Evolutionary conservation across 2,113 vertebrate species (phyloP).

Genomic region (Microcebus jonahi): DNA sequence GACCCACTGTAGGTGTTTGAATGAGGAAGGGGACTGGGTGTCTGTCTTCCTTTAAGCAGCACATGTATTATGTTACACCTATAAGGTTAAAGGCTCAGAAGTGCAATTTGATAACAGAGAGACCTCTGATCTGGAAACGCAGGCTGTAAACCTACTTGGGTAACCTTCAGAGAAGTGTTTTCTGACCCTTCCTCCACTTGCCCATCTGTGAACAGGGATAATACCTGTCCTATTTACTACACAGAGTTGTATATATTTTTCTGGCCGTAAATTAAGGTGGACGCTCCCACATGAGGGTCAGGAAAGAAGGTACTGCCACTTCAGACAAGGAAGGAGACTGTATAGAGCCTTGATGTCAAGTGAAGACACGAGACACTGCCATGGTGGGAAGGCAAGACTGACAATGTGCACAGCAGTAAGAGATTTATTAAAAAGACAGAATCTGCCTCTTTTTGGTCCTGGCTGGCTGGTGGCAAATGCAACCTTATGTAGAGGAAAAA

Average conservation of each 20-base stretch:
- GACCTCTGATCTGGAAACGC: background rate
- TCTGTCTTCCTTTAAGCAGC: background rate
- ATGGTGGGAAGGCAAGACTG: background rate
- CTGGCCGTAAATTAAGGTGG: background rate
- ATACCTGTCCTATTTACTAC: background rate
- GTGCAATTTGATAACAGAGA: background rate
- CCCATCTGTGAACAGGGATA: background rate
- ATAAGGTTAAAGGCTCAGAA: background rate
- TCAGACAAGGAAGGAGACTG: background rate
- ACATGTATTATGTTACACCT: background rate
- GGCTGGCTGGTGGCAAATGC: background rate
- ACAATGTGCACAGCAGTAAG: background rate
- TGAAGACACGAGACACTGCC: background rate
- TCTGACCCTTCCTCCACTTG: background rate
- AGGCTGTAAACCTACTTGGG: background rate
- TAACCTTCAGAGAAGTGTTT: background rate
- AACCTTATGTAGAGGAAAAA: background rate
- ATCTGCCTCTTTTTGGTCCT: background rate
- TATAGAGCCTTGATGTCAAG: background rate
- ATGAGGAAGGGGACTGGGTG: background rate
- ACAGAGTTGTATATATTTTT: background rate
- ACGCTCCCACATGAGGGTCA: background rate
- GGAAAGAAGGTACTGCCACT: background rate
- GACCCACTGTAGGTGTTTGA: background rate
- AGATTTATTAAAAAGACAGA: background rate